phyloP scores from a whole-genome alignment of 2,888 invertebrate species.

The Drosophila peninsularis region DNA sequence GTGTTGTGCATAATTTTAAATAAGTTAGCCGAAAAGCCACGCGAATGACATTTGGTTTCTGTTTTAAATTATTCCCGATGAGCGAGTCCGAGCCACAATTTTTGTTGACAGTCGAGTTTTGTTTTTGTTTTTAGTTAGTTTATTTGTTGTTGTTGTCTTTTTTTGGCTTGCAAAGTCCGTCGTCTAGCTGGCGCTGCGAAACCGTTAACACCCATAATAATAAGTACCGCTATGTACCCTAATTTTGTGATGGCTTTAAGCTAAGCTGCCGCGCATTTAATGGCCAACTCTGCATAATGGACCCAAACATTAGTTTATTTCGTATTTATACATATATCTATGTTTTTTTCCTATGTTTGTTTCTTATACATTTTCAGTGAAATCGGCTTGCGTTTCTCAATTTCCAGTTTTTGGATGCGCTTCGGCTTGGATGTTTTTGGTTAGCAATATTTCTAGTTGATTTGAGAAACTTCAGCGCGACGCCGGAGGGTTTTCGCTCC shows the following conservation, averaged over 20 bases:
- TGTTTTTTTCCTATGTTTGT: neutral
- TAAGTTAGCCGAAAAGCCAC: conserved; percentile 58
- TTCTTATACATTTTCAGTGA: conserved; percentile 48
- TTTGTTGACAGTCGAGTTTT: conserved; percentile 62
- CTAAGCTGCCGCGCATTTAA: conserved; percentile 66
- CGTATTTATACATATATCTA: conserved; percentile 4
- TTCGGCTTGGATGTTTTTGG: conserved; percentile 32
- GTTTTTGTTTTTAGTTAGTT: conserved; percentile 11
- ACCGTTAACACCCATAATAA: conserved; percentile 82
- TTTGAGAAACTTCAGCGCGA: conserved; percentile 64
- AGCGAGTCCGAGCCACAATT: conserved; percentile 25
- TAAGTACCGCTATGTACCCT: conserved; percentile 83
- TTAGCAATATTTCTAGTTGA: conserved; percentile 67
- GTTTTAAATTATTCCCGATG: conserved; percentile 69
- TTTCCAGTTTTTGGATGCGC: conserved; percentile 62
- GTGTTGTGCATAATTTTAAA: conserved; percentile 81
- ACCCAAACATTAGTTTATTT: conserved; percentile 3
- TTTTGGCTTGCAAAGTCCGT: conserved; percentile 54
- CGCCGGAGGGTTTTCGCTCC: conserved; percentile 23
- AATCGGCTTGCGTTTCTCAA: conserved; percentile 57
- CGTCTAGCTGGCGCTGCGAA: conserved; percentile 67
- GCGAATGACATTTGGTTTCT: conserved; percentile 71
- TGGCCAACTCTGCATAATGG: conserved; percentile 70
- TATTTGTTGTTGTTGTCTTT: neutral
- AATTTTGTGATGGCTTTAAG: conserved; percentile 68